These are phyloP conservation scores for Leptopilina syphax DNA, from an alignment of 2,888 invertebrate species.

Conservation along the genomic window DNA sequence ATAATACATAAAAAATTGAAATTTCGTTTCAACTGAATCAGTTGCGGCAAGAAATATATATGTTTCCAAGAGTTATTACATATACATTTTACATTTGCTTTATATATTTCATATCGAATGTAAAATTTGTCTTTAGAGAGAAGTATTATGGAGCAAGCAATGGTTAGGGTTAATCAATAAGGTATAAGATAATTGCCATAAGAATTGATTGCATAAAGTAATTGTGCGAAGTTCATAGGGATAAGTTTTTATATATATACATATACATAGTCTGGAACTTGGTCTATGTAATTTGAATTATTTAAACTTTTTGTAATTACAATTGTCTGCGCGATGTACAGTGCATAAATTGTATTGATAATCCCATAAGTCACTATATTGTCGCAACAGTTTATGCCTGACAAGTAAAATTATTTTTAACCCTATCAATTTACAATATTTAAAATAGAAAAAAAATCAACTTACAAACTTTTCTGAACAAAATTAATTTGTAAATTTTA, in stretches of 20 bases:
- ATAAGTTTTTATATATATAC: too few species aligned
- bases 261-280: not conserved
- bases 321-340: not conserved
- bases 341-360: not conserved
- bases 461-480: too few species aligned
- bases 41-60: too few species aligned
- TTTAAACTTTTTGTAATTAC: not conserved
- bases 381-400: not conserved
- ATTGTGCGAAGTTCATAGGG: not conserved
- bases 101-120: not conserved
- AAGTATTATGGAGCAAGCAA: not conserved
- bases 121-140: too few species aligned
- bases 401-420: too few species aligned
- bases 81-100: too few species aligned
- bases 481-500: too few species aligned
- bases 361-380: not conserved
- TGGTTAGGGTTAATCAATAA: conserved; percentile 1
- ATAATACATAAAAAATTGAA: too few species aligned
- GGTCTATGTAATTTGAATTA: conserved; percentile 1
- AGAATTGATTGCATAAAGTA: not conserved
- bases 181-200: conserved; percentile 18
- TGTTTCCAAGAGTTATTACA: too few species aligned
- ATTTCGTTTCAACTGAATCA: too few species aligned
- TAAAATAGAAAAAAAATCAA: too few species aligned
- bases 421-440: too few species aligned